Evolutionary conservation across 2,888 invertebrate genomes (phyloP).

Genomic region (Fabriciana adippe): DNA sequence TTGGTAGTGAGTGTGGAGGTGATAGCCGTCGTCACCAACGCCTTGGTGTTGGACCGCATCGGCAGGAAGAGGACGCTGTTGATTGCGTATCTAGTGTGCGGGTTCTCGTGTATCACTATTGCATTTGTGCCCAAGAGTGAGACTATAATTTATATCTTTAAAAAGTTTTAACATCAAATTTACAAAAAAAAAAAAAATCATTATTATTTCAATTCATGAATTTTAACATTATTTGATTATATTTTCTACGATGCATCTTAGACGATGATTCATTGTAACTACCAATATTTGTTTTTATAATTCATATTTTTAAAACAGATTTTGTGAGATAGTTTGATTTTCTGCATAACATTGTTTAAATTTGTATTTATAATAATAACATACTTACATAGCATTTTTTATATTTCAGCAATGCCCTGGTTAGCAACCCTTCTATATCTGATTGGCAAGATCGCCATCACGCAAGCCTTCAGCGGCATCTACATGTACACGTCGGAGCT

Average conservation of each 20-base stretch:
- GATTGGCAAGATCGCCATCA: slow-evolving; percentile 85
- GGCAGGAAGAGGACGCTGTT: slow-evolving; percentile 85
- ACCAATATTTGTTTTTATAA: too few relatives aligned
- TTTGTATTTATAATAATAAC: too few relatives aligned
- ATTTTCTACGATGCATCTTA: too few relatives aligned
- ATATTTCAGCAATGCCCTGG: slow-evolving; percentile 61
- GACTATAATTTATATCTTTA: slow-evolving; percentile 27
- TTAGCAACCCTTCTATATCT: slow-evolving; percentile 77
- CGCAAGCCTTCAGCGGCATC: slow-evolving; percentile 85
- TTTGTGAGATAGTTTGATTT: too few relatives aligned
- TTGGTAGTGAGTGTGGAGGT: slow-evolving; percentile 86
- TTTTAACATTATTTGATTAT: too few relatives aligned
- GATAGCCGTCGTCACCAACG: slow-evolving; percentile 86
- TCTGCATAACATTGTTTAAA: too few relatives aligned
- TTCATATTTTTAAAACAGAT: too few relatives aligned
- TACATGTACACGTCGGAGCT: slow-evolving; percentile 89
- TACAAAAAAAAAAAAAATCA: too few relatives aligned
- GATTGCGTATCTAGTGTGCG: slow-evolving; percentile 82
- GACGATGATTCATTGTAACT: too few relatives aligned
- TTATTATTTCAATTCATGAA: neutral
- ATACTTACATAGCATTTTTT: neutral
- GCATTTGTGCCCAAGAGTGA: slow-evolving; percentile 77
- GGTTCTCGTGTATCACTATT: slow-evolving; percentile 76
- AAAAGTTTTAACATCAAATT: neutral
- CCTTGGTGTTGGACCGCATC: slow-evolving; percentile 83